Evolutionary conservation across 2,797 vertebrate genomes (phyloP).

Genomic region (Phrynocephalus guinanensis): DNA sequence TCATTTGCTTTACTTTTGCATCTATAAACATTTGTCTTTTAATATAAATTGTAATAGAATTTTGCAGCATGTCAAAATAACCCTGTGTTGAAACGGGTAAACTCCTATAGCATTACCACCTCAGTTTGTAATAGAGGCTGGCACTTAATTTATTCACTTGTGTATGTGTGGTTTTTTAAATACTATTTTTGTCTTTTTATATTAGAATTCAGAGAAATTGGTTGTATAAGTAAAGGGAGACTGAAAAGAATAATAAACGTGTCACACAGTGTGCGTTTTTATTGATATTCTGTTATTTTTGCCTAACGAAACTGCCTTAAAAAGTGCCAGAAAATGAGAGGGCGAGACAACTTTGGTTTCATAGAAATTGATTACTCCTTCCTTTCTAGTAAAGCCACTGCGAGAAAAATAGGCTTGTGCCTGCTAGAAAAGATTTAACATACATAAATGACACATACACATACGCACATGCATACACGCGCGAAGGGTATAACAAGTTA

Average conservation of each 20-base stretch:
- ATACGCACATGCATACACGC: too few species aligned
- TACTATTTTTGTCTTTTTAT: background rate
- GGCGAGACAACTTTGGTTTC: constrained; percentile 68
- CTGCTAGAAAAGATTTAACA: constrained; percentile 86
- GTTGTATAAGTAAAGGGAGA: constrained; percentile 51
- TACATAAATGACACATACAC: constrained; percentile 86
- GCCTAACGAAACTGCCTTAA: constrained; percentile 51
- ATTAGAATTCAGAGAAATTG: constrained; percentile 27
- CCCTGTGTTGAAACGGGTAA: constrained; percentile 46
- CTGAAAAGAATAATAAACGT: constrained; percentile 42
- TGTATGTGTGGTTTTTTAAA: too few species aligned
- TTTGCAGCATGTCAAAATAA: constrained; percentile 28
- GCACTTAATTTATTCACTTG: constrained; percentile 1
- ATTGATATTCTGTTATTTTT: constrained; percentile 37
- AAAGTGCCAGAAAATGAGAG: constrained; percentile 47
- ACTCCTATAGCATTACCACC: constrained; percentile 2
- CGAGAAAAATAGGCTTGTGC: constrained; percentile 59
- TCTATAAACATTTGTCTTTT: constrained; percentile 27
- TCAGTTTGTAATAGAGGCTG: constrained; percentile 22
- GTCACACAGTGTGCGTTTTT: constrained; percentile 34
- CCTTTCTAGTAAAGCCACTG: constrained; percentile 61
- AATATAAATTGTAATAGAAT: background rate
- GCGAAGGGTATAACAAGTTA: constrained; percentile 83
- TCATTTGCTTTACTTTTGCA: background rate
- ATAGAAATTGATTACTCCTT: constrained; percentile 68